Evolutionary conservation across 2,888 invertebrate species (phyloP).

Genomic region (Acanthococcus lagerstroemiae): DNA sequence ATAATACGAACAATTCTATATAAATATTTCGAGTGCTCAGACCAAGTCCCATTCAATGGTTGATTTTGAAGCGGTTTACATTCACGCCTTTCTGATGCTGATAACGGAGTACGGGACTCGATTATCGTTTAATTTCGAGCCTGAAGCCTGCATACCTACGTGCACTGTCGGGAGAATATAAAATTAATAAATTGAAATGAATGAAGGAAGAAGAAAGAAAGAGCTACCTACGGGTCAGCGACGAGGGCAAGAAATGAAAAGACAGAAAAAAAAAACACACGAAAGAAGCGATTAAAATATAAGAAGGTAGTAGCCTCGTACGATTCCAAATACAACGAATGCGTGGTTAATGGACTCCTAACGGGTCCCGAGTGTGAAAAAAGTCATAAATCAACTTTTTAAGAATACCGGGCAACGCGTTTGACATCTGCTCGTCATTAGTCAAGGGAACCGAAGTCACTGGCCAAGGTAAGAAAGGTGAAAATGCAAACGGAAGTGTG

Average conservation of each 20-base stretch:
- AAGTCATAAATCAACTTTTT: background rate
- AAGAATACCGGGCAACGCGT: background rate
- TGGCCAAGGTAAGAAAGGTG: background rate
- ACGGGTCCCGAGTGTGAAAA: background rate
- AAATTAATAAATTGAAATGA: background rate
- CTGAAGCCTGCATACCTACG: background rate
- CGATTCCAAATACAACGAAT: background rate
- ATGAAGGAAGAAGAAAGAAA: background rate
- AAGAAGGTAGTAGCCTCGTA: background rate
- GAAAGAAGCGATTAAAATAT: slow-evolving; percentile 1
- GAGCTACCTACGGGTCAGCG: background rate
- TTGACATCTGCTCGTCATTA: background rate
- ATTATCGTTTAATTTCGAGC: too few relatives aligned
- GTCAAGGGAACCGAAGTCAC: background rate
- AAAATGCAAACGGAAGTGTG: background rate
- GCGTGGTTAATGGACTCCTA: background rate
- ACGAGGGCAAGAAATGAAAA: background rate
- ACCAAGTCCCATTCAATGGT: too few relatives aligned
- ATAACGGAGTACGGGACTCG: too few relatives aligned
- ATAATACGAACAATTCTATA: too few relatives aligned
- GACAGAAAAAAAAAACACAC: slow-evolving; percentile 6
- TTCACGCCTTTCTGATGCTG: too few relatives aligned
- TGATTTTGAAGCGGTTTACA: too few relatives aligned
- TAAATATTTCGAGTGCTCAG: too few relatives aligned
- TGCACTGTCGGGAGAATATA: background rate